Base-by-base conservation (phyloP, 2,113 vertebrate species). In the Gopherus evgoodei region DNA sequence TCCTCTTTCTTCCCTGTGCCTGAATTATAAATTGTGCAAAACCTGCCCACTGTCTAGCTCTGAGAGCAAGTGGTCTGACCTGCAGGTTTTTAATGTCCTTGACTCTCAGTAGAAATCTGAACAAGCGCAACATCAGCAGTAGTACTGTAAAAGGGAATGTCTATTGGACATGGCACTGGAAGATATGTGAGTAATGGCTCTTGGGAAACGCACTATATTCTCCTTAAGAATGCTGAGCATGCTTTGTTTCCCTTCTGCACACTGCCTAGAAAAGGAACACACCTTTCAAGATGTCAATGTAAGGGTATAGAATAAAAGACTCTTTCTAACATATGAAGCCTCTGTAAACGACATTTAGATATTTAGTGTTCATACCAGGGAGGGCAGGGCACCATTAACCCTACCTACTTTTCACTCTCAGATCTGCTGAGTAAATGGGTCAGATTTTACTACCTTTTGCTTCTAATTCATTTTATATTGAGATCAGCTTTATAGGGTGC, bases 81-180 rank as follows among this genome's bases (percentile, higher is more conserved):
- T 94, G 89, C 84, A 84, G 83, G 83, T 47, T 90, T 80, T 87
- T 93, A 85, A 82, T 89, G 76, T 84, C 91, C 57, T 97, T 96
- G 89, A 75, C 42, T 93, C 65, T 95, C 11, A 96, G 94, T 96
- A 95, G 59, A 80, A 95, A 93, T 87, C 16, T 81, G 93, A 87
- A 80, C 89, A 97, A 44, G 87, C 85, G 85, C 29, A 88, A 59
- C 87, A 83, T 59, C 21, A 87, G 69, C 53, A 76, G 31, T 35
- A 90, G 42, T 27, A 49, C 42, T 83, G 75, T 84, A 88, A 95
- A 91, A 96, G 47, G 38, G 88, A 93, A 84, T 1, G 11, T 54
- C 80, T 79, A 1, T 52, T 92, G 90, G 49, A 47, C 62, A 38
- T 59, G 91, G 50, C 72, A 3, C 38, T 89, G 44, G 79, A 44